Evolutionary conservation across 2,888 invertebrate genomes (phyloP), one percentile per base, ranked within the genome.

Genomic region (Dioctria linearis): DNA sequence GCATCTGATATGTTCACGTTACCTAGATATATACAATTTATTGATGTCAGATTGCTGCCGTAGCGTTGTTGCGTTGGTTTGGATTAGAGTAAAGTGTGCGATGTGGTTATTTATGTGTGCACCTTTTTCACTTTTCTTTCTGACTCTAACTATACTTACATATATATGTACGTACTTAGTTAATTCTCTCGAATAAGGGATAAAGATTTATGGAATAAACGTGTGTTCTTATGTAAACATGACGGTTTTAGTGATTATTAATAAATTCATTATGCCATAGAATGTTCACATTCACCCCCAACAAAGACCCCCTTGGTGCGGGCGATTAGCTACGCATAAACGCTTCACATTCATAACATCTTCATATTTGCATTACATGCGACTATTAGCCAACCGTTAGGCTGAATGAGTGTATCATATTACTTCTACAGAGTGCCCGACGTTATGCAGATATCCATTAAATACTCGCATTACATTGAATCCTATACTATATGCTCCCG

Each of bases 361-460:
- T 80, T 82, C 76, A 82, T 82, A 80, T 82, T 82, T 82, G 79
- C 82, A 80, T 82, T 82, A 82, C 80, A 82, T 25, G 1, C 25
- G 69, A 67, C 80, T 80, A 80, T 80, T 82, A 82, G 66, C 79
- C 46, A 69, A 11, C 65, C 49, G 25, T 25, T 25, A 25, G 25
- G 2, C 25, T 25, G 25, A 25, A 2, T 75, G 66, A 79, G 39
- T 78, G 65, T 69, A 59, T 82, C 82, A 75, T 80, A 76, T 82
- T 82, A 82, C 82, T 59, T 76, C 43, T 67, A 76, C 79, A 25
- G 81, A 37, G 75, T 54, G 59, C 66, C 66, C 40, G 59, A 75
- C 49, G 61, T 59, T 59, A 61, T n/a, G 63, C 65, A 66, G 13
- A 49, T 39, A 66, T 67, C 66, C 78, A 80, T 80, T 80, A 80